Evolutionary conservation across 2,797 vertebrate genomes (phyloP).

Genomic region (Tragelaphus eurycerus): DNA sequence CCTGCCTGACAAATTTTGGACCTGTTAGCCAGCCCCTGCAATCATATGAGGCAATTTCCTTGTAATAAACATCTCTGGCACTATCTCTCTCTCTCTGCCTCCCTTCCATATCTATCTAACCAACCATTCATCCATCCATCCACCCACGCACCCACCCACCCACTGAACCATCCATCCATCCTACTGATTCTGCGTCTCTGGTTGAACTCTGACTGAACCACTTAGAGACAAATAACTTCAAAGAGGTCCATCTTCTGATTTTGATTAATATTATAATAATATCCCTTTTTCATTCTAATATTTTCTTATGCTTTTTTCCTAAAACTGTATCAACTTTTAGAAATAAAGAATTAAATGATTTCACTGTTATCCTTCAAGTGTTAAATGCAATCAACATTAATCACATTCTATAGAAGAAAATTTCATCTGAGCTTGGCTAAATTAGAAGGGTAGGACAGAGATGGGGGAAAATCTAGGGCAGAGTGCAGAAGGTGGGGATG

Average conservation of each 20-base stretch:
- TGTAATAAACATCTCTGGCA: background rate
- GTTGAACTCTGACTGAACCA: background rate
- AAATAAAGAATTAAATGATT: background rate
- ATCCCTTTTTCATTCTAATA: background rate
- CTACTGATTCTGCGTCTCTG: background rate
- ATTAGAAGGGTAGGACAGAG: background rate
- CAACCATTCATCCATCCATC: background rate
- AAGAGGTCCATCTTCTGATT: background rate
- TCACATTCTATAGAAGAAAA: background rate
- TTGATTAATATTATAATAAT: background rate
- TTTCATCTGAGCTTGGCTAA: constrained; percentile 16
- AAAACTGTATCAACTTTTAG: background rate
- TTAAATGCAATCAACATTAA: background rate
- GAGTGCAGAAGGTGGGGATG: background rate
- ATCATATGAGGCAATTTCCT: background rate
- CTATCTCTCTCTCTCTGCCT: no score
- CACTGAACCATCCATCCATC: background rate
- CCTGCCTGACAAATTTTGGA: background rate
- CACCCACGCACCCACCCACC: no score
- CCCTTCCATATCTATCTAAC: background rate
- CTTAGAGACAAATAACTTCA: background rate
- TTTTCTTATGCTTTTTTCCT: background rate
- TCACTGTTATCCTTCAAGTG: background rate
- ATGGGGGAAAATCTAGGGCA: background rate
- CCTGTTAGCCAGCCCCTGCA: background rate